Evolutionary conservation across 2,888 invertebrate species (phyloP), one percentile per base, ranked within the genome.

Genomic region (Drosophila peninsularis): DNA sequence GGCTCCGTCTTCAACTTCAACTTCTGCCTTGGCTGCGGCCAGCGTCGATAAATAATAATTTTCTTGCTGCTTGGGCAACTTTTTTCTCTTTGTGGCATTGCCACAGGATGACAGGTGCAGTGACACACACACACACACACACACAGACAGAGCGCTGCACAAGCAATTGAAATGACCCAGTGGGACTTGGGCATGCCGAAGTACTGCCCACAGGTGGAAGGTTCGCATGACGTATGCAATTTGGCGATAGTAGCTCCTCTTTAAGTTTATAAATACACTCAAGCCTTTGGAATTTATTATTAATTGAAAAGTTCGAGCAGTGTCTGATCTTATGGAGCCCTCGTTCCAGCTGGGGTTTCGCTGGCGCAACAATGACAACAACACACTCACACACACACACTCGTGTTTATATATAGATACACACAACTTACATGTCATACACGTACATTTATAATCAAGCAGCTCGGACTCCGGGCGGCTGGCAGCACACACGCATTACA

Each of bases 381-480:
- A 21, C 44, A 17, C 17, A 36, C 17, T 42, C 44, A 56, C 55
- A 47, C 30, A 39, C 61, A 55, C 42, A 36, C 17, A 39, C 50
- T 34, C 21, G 17, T 34, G 11, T 30, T 17, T 54, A 53, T 65
- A 55, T 66, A 30, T 47, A 37, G 17, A 10, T 37, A 63, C 67
- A 62, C 62, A 54, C 76, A 65, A 61, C 85, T 71, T 85, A 73
- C 83, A 88, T 83, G 87, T 88, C 83, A 86, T 83, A 88, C 80
- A 83, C 65, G 72, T 76, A 78, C 89, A 84, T 84, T 83, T 88
- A 83, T 86, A 86, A 84, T 88, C 87, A 84, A 83, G 83, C 82
- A 44, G 84, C 52, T 37, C 75, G 47, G n/a, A 41, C 44, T 32
- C 37, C 30, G 3, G 21, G 14, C 24, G 24, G 7, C 44, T 21